Percentiles rank a stretch among this genome's conserved stretches.
Evolutionary conservation across 2,113 vertebrate genomes (phyloP).

Genomic region (Hipposideros armiger): DNA sequence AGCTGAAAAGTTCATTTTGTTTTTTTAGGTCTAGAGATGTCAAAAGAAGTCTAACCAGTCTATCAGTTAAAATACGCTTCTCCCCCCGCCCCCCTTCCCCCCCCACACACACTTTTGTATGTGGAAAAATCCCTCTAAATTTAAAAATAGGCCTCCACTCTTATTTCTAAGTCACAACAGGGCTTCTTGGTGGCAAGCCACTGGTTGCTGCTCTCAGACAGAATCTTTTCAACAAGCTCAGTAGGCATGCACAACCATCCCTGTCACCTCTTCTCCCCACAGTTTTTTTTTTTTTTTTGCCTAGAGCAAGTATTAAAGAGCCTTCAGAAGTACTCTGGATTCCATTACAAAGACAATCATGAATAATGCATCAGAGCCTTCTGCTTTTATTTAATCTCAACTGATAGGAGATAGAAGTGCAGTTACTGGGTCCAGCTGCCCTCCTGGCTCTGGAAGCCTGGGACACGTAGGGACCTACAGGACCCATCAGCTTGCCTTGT

Average conservation of each 20-base stretch:
- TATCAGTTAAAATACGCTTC: background rate
- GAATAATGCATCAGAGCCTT: slow-evolving; percentile 13
- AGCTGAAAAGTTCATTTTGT: background rate
- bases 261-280: too few relatives aligned
- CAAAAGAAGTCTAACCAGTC: background rate
- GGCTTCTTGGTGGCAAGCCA: background rate
- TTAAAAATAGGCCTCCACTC: background rate
- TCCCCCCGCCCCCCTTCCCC: fast-evolving
- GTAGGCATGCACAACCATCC: background rate
- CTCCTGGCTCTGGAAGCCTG: background rate
- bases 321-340: slow-evolving; percentile 54
- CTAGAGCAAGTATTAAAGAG: background rate
- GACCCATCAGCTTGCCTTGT: background rate
- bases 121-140: background rate
- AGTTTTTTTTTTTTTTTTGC: background rate
- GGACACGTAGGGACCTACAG: background rate
- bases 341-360: slow-evolving; percentile 65
- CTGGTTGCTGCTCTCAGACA: background rate
- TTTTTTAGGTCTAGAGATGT: background rate
- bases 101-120: background rate
- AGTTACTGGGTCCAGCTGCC: background rate
- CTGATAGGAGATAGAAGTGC: slow-evolving; percentile 63
- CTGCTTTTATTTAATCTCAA: slow-evolving; percentile 60
- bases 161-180: background rate
- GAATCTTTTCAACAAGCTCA: background rate